Conservation (phyloP, 2,797 vertebrate species). For the Corythornis leucogaster region DNA sequence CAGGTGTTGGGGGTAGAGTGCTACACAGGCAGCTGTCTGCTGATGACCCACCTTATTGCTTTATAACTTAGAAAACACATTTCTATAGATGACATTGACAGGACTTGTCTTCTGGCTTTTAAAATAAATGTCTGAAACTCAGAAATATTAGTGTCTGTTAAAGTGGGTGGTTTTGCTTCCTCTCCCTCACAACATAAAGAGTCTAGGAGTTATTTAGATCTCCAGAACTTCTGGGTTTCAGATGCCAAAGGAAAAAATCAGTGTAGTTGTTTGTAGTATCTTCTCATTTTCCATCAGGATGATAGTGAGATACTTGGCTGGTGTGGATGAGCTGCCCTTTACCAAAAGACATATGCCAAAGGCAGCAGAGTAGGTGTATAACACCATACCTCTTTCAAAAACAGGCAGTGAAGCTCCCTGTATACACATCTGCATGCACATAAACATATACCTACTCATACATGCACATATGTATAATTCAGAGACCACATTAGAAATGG, state of each 20-base stretch:
- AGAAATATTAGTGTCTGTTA: constrained; percentile 15
- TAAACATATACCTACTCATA: too few species aligned
- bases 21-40: background rate
- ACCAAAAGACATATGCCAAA: background rate
- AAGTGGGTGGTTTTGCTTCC: rapidly evolving
- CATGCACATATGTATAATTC: background rate
- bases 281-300: constrained; percentile 31
- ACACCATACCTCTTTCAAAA: background rate
- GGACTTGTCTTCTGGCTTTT: constrained; percentile 44
- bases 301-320: background rate
- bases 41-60: constrained; percentile 15
- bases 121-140: constrained; percentile 46
- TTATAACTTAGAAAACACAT: constrained; percentile 55
- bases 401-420: background rate
- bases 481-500: constrained; percentile 22
- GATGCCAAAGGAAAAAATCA: constrained; percentile 32
- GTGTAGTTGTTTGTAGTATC: constrained; percentile 1
- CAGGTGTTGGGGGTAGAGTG: rapidly evolving
- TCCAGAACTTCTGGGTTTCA: constrained; percentile 52
- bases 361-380: background rate
- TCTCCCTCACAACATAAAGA: background rate
- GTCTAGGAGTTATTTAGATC: background rate
- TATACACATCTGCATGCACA: too few species aligned
- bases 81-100: constrained; percentile 53
- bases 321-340: background rate